These are phyloP conservation scores for Lates japonicus DNA, from an alignment of 2,797 vertebrate species.

Conservation along the genomic window DNA sequence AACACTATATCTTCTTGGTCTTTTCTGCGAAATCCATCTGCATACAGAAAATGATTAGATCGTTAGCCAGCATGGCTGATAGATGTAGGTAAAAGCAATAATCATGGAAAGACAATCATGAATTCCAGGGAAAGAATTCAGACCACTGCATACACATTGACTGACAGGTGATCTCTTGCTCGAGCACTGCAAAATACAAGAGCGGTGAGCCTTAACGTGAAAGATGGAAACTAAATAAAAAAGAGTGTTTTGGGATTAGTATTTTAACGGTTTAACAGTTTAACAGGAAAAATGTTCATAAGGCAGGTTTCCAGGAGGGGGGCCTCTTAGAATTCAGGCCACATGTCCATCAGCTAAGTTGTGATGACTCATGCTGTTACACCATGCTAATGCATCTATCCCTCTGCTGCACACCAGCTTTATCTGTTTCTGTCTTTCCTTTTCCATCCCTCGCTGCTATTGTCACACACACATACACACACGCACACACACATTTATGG, in stretches of 20 bases:
- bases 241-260: conserved; percentile 17
- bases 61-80: neutral
- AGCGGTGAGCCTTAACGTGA: neutral
- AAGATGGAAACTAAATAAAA: neutral
- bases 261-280: conserved; percentile 21
- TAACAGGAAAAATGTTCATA: conserved; percentile 19
- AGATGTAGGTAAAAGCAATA: conserved; percentile 7
- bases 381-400: conserved; percentile 71
- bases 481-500: conserved; percentile 41
- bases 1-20: too few species aligned
- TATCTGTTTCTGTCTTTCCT: conserved; percentile 61
- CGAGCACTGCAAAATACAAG: neutral
- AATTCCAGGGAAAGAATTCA: conserved; percentile 3
- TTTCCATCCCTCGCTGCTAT: conserved; percentile 52
- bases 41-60: too few species aligned
- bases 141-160: conserved; percentile 10
- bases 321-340: conserved; percentile 57
- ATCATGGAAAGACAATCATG: neutral
- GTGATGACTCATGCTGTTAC: conserved; percentile 80
- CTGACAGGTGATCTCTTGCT: conserved; percentile 22
- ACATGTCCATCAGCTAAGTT: conserved; percentile 71
- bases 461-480: conserved; percentile 44
- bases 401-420: conserved; percentile 59
- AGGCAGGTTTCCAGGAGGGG: conserved; percentile 34
- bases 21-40: too few species aligned